Evolutionary conservation across 2,113 vertebrate species (phyloP).

Genomic region (Melanotaenia duboulayi): DNA sequence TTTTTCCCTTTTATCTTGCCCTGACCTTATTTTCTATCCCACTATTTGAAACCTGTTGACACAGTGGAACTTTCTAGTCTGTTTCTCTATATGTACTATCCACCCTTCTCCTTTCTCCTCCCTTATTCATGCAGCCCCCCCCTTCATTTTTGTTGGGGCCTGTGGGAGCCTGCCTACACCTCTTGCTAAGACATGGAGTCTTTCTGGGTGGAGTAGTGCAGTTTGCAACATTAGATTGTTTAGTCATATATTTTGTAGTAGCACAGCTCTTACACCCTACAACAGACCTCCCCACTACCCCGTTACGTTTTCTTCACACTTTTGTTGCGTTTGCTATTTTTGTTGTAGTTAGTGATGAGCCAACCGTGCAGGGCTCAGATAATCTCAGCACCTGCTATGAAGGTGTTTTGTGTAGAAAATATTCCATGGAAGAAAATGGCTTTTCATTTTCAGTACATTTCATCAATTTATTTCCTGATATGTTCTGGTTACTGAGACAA

Average conservation of each 20-base stretch:
- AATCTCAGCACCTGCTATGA: too few relatives aligned
- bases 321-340: too few relatives aligned
- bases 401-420: too few relatives aligned
- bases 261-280: too few relatives aligned
- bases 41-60: background rate
- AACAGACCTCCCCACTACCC: too few relatives aligned
- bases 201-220: background rate
- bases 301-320: too few relatives aligned
- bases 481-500: too few relatives aligned
- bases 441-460: too few relatives aligned
- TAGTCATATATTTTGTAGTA: background rate
- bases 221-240: background rate
- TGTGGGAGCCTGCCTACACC: conserved; percentile 61
- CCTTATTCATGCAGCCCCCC: background rate
- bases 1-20: background rate
- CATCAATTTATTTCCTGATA: too few relatives aligned
- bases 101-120: background rate
- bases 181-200: conserved; percentile 52
- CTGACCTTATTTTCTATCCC: background rate
- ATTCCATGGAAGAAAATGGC: too few relatives aligned
- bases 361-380: too few relatives aligned
- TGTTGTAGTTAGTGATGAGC: too few relatives aligned
- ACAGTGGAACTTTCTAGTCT: background rate
- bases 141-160: conserved; percentile 35
- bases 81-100: conserved; percentile 3